These are phyloP conservation scores for Carabus problematicus DNA, from an alignment of 2,888 invertebrate species.

Conservation along the genomic window DNA sequence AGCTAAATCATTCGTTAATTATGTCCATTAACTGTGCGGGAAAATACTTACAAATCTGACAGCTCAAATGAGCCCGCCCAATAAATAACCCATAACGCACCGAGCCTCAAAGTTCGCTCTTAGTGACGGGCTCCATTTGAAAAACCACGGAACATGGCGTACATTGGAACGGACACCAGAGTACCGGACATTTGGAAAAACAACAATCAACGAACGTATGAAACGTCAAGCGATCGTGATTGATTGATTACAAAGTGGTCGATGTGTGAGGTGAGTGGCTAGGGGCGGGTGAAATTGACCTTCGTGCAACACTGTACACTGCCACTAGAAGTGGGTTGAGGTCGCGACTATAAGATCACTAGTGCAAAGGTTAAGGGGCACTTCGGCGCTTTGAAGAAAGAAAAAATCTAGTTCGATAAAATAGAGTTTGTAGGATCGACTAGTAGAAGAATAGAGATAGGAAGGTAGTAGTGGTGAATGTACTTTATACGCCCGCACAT, in stretches of 20 bases:
- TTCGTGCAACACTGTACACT: neutral
- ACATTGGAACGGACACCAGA: neutral
- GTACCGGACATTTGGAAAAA: constrained; percentile 13
- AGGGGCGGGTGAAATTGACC: neutral
- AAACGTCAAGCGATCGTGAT: neutral
- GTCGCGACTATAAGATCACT: constrained; percentile 8
- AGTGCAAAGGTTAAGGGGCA: constrained; percentile 16
- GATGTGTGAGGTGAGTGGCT: neutral
- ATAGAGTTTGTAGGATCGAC: neutral
- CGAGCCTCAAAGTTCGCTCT: too few relatives aligned
- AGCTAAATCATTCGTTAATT: constrained; percentile 23
- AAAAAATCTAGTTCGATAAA: constrained; percentile 14
- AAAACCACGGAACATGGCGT: constrained; percentile 21
- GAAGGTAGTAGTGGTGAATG: neutral
- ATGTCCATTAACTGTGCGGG: constrained; percentile 20
- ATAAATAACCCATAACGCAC: too few relatives aligned
- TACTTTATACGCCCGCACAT: too few relatives aligned
- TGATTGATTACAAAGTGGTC: neutral
- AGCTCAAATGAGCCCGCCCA: constrained; percentile 15
- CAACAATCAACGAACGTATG: neutral
- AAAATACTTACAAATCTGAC: constrained; percentile 25
- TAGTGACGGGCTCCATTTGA: constrained; percentile 10
- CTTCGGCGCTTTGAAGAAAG: neutral
- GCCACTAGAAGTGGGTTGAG: constrained; percentile 5
- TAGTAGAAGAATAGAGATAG: neutral